Evolutionary conservation across 2,888 invertebrate species (phyloP), one percentile per base, ranked within the genome.

Genomic region (Asteroscopus sphinx): DNA sequence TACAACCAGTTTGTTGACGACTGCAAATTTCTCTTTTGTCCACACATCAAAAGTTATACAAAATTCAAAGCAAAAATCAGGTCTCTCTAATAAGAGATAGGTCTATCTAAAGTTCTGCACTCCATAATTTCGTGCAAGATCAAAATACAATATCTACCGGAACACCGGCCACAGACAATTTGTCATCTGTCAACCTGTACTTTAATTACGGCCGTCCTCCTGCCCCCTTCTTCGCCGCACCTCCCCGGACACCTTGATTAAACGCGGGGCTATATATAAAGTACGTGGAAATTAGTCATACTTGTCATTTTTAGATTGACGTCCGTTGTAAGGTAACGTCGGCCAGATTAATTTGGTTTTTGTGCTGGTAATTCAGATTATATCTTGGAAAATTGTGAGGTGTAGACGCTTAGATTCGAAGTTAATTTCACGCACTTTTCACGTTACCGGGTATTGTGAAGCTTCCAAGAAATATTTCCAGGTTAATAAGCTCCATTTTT

Each of bases 141-240:
- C 75, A 80, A 78, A 79, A 80, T 74, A 74, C 82, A 83, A 80
- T 79, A 77, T 76, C 78, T 70, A 76, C 71, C 75, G 74, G 74
- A 76, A 69, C 76, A 70, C 77, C 76, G 79, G 69, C 80, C 82
- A 77, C 82, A 72, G 79, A 70, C 88, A 81, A 91, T 93, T 91
- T 88, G 91, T 92, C 92, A 90, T 70, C 83, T 89, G 92, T 91
- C 92, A 89, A 90, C 89, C 87, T 90, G 88, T 79, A 82, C 85
- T 86, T 87, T 91, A 91, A 92, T 93, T 91, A 87, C 90, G 68
- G 70, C 62, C 64, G 55, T 65, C 61, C 60, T 48, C 52, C 49
- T 52, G 47, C 52, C 45, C 52, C 60, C 65, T 37, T 36, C 53
- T 66, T 55, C 62, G 61, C 52, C 62, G 21, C 57, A 47, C 49